A percentile compares a stretch with the other conserved stretches of the same genome.
These are phyloP conservation scores for Zygothrica quintamaculata DNA, from an alignment of 2,888 invertebrate genomes.

Conservation along the genomic window DNA sequence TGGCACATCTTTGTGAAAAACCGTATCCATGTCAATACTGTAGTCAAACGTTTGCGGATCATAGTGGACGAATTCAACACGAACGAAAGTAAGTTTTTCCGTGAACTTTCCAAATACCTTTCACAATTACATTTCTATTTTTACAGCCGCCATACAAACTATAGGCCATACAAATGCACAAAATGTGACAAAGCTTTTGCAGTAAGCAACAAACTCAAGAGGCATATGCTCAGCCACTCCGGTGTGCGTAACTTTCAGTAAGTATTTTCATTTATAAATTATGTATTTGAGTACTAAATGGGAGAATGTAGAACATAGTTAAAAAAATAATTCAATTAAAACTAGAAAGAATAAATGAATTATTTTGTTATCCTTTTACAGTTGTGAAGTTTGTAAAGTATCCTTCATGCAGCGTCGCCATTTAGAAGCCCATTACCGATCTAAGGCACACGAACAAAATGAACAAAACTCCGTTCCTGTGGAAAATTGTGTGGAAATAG, in stretches of 20 bases:
- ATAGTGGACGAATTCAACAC: conserved; percentile 67
- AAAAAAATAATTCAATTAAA: no score
- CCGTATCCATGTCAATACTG: conserved; percentile 66
- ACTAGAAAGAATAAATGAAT: background rate
- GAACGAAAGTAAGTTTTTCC: conserved; percentile 56
- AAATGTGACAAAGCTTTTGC: conserved; percentile 68
- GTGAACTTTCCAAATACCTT: background rate
- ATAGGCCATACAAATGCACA: conserved; percentile 62
- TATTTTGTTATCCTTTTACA: conserved; percentile 14
- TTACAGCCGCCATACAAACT: conserved; percentile 62
- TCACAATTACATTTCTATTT: no score
- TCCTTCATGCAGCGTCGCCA: conserved; percentile 67
- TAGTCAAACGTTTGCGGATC: conserved; percentile 60
- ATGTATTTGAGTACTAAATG: no score
- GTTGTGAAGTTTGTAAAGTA: conserved; percentile 65
- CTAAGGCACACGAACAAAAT: conserved; percentile 61
- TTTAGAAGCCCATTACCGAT: conserved; percentile 58
- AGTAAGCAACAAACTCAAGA: conserved; percentile 63
- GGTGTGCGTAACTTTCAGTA: conserved; percentile 67
- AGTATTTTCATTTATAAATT: conserved; percentile 15
- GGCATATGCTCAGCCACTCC: conserved; percentile 65
- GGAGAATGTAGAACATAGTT: no score
- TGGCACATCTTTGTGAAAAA: conserved; percentile 47
- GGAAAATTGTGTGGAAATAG: conserved; percentile 22
- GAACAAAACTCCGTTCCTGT: conserved; percentile 18